Percentiles rank a stretch among this genome's conserved stretches.
These are phyloP conservation scores for Archips crataeganus DNA, from an alignment of 2,888 invertebrate genomes.

Conservation along the genomic window DNA sequence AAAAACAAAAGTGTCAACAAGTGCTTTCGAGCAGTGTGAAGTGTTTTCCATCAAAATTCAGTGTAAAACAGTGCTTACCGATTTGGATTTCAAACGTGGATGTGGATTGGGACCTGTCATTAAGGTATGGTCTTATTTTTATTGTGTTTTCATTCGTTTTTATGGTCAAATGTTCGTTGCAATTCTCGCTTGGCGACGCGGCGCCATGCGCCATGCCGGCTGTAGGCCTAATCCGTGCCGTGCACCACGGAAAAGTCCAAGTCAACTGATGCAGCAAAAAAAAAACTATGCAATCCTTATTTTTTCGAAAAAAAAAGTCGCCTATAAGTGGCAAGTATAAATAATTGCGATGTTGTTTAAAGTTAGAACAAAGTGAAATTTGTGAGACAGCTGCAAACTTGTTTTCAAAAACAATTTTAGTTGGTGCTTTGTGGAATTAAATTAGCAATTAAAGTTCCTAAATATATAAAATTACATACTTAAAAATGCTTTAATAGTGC, in stretches of 20 bases:
- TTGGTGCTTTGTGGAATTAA: no score
- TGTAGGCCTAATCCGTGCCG: constrained; percentile 42
- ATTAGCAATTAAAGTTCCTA: no score
- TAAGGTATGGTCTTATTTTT: constrained; percentile 65
- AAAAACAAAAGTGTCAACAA: constrained; percentile 46
- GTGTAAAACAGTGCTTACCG: constrained; percentile 59
- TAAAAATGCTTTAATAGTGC: no score
- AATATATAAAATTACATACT: no score
- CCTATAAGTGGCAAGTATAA: no score
- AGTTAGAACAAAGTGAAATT: no score
- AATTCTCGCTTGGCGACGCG: constrained; percentile 37
- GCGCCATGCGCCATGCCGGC: constrained; percentile 26
- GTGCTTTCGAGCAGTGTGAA: constrained; percentile 45
- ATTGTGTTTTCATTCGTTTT: constrained; percentile 36
- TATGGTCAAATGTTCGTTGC: constrained; percentile 47
- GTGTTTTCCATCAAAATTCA: constrained; percentile 58
- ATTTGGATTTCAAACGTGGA: constrained; percentile 72
- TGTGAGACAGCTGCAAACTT: no score
- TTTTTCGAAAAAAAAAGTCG: no score
- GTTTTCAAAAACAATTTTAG: no score
- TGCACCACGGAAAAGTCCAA: constrained; percentile 32
- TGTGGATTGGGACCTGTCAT: constrained; percentile 65
- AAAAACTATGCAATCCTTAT: background rate
- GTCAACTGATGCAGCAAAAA: constrained; percentile 33
- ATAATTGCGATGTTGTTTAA: no score